Base-by-base conservation (phyloP, 2,797 vertebrate species). In the Malacoctenus gilli region DNA sequence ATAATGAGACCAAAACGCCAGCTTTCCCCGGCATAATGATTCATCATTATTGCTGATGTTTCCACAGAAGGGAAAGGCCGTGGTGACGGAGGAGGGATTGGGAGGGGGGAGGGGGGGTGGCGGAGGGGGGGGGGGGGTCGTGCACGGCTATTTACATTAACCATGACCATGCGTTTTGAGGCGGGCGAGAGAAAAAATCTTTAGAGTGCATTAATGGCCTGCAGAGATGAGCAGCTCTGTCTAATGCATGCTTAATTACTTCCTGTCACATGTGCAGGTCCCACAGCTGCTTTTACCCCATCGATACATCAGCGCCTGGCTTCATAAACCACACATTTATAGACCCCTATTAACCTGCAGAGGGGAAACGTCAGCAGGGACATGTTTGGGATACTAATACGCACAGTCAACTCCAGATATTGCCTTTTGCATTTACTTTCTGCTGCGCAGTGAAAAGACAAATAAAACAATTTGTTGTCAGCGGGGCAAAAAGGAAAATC, bases 191-290 rank as follows among this genome's bases (percentile, higher is more conserved):
- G 61, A 23, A 44, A 48, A 48, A 60, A 75, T 67, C 75, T 74
- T 59, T 68, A n/a, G 30, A 71, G 59, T 43, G 58, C 59, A 62
- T 65, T 86, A 77, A 68, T 37, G 35, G 72, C 59, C 37, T 31
- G 46, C 49, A 42, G 62, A 70, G 54, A 70, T 59, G 43, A 77
- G 68, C 42, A 53, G 38, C 55, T 59, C 49, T 34, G 20, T 35
- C 41, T 77, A 84, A 83, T 80, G 79, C 69, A 83, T 53, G 68
- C 68, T 57, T 84, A 81, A 87, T 88, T 77, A 81, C 65, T 84
- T 87, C 74, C 72, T 57, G 68, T 80, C 60, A 65, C 72, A 50
- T 78, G 68, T 65, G 34, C 31, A 48, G 40, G 19, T 72, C 59
- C 59, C 65, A 54, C 62, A 46, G 65, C 47, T 69, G 57, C 62